Percentiles rank a stretch among this genome's conserved stretches.
phyloP scores from a whole-genome alignment of 2,113 vertebrate species.

The Rousettus leschenaultii region DNA sequence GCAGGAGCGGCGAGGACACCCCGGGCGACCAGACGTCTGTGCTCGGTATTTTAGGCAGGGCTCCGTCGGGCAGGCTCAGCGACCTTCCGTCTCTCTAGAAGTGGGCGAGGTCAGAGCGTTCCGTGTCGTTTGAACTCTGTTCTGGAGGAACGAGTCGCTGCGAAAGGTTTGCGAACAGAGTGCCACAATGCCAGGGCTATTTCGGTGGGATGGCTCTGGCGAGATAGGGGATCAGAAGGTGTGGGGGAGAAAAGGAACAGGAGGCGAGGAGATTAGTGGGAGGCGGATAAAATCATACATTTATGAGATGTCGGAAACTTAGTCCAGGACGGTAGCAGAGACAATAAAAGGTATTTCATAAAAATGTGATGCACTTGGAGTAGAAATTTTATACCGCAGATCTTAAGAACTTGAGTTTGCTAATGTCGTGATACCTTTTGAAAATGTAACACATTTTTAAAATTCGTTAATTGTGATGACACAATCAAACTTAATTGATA shows the following conservation, averaged over 20 bases:
- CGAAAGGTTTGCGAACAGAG: not conserved
- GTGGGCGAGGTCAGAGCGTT: not conserved
- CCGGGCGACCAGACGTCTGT: accelerated
- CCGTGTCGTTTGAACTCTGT: not conserved
- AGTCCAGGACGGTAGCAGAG: not conserved
- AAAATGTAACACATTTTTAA: not conserved
- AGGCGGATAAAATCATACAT: not conserved
- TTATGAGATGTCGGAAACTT: too few relatives aligned
- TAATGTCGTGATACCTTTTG: not conserved
- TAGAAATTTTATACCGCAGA: not conserved
- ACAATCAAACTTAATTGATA: not conserved
- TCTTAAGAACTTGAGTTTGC: not conserved
- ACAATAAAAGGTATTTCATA: not conserved
- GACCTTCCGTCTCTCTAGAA: not conserved
- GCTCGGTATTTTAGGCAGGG: accelerated
- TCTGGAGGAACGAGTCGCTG: not conserved
- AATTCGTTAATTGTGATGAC: not conserved
- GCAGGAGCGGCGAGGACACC: accelerated
- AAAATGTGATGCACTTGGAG: not conserved
- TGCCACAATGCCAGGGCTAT: not conserved
- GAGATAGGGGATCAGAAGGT: not conserved
- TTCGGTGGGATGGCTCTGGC: not conserved
- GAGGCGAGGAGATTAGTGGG: not conserved
- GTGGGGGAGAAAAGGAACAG: not conserved
- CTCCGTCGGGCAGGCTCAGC: accelerated